Percentiles rank a stretch among this genome's conserved stretches.
Evolutionary conservation across 1,140 invertebrate genomes (phyloP).

Genomic region (Sycophaga agraensis): DNA sequence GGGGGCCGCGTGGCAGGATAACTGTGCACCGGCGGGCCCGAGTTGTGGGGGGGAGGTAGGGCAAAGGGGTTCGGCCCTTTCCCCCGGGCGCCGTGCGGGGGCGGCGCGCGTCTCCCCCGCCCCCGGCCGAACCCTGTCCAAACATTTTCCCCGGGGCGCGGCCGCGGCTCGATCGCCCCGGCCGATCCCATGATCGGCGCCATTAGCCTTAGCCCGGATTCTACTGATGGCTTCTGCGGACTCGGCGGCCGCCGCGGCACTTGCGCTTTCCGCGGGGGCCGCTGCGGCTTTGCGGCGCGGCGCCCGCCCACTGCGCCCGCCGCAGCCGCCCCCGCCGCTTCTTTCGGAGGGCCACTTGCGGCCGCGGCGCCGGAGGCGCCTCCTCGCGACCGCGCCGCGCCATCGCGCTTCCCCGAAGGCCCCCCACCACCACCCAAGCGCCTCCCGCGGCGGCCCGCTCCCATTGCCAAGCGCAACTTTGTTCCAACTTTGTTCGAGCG

Average conservation of each 20-base stretch:
- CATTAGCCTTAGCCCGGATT: constrained; percentile 20
- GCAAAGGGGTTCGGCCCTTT: too few relatives aligned
- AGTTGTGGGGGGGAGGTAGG: too few relatives aligned
- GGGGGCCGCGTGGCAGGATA: constrained; percentile 24
- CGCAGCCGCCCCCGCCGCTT: too few relatives aligned
- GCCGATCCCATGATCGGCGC: not conserved
- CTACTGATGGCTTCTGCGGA: not conserved
- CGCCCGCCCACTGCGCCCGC: too few relatives aligned
- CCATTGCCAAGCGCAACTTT: too few relatives aligned
- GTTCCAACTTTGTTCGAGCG: too few relatives aligned
- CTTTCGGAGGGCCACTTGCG: not conserved
- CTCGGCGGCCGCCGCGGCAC: not conserved
- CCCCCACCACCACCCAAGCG: too few relatives aligned
- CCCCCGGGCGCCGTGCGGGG: not conserved
- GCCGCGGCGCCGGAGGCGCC: not conserved
- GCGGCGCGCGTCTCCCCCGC: not conserved
- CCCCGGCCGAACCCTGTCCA: not conserved
- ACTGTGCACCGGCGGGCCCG: not conserved
- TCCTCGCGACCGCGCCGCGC: too few relatives aligned
- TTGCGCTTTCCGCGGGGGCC: too few relatives aligned
- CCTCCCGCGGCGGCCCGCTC: too few relatives aligned
- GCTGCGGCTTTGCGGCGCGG: too few relatives aligned
- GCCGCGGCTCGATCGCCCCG: not conserved
- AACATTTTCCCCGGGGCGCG: not conserved
- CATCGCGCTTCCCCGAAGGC: too few relatives aligned